Percentiles rank a stretch among this genome's conserved stretches.
phyloP scores from a whole-genome alignment of 1,140 invertebrate genomes.

The Leptinotarsa texana region DNA sequence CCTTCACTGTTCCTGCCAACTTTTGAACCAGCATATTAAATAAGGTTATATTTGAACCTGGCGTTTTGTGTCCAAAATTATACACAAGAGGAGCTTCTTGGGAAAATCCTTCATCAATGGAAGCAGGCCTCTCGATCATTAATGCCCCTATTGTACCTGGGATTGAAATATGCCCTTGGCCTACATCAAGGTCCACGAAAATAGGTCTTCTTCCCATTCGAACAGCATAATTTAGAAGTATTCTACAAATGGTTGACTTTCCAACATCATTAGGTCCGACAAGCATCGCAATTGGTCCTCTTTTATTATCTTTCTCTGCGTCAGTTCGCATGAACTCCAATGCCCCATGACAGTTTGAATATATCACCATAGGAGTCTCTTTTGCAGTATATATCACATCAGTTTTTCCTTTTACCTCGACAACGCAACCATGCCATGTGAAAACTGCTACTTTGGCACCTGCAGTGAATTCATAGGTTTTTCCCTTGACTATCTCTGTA shows the following conservation, averaged over 20 bases:
- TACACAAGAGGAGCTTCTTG: conserved; percentile 91
- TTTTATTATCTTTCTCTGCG: conserved; percentile 72
- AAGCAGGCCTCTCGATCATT: conserved; percentile 86
- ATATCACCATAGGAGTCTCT: conserved; percentile 95
- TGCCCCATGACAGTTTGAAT: conserved; percentile 93
- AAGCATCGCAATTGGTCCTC: conserved; percentile 85
- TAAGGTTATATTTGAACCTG: conserved; percentile 77
- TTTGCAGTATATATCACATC: conserved; percentile 93
- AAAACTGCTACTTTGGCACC: conserved; percentile 95
- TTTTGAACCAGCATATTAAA: conserved; percentile 86
- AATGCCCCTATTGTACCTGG: conserved; percentile 90
- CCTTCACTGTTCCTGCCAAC: conserved; percentile 83
- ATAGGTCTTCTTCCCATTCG: conserved; percentile 83
- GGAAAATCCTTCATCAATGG: conserved; percentile 91
- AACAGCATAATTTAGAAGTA: conserved; percentile 94
- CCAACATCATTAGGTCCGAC: conserved; percentile 96
- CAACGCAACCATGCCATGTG: conserved; percentile 91
- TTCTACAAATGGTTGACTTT: conserved; percentile 88
- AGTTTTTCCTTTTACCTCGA: conserved; percentile 83
- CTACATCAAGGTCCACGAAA: conserved; percentile 95
- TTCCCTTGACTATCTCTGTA: conserved; percentile 92
- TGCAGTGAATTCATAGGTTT: conserved; percentile 87
- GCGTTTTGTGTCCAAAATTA: conserved; percentile 89
- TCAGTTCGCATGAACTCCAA: conserved; percentile 86
- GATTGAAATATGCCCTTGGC: conserved; percentile 90